Conservation (phyloP, 2,888 invertebrate species). For the Himalopsyche tibetana region DNA sequence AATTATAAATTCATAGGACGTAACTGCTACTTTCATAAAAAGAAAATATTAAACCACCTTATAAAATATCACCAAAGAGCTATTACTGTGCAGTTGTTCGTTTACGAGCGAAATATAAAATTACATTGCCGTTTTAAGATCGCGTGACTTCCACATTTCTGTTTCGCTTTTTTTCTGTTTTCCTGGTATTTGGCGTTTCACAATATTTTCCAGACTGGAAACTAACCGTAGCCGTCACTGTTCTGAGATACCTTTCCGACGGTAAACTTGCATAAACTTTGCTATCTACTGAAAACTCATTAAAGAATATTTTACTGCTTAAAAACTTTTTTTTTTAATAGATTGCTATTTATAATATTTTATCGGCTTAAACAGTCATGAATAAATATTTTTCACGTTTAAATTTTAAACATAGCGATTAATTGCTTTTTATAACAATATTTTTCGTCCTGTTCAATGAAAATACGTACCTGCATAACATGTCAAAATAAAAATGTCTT, state of each 20-base stretch:
- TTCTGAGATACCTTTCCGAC: background rate
- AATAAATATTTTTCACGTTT: too few species aligned
- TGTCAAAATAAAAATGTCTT: too few species aligned
- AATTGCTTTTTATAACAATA: too few species aligned
- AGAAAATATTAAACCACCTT: background rate
- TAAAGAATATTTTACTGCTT: too few species aligned
- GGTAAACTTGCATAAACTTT: background rate
- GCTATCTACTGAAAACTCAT: slow-evolving; percentile 8
- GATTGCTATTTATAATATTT: too few species aligned
- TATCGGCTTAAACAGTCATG: too few species aligned
- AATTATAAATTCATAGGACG: background rate
- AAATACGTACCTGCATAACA: too few species aligned
- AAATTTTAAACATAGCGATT: too few species aligned
- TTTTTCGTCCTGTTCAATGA: too few species aligned
- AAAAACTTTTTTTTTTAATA: too few species aligned
- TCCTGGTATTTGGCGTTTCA: background rate
- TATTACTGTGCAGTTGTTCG: background rate
- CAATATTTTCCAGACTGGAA: slow-evolving; percentile 32
- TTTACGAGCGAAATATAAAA: slow-evolving; percentile 26
- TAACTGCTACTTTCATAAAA: background rate
- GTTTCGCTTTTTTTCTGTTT: slow-evolving; percentile 31
- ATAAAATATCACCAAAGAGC: background rate
- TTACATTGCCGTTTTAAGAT: background rate
- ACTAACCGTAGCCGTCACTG: background rate
- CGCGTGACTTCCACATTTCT: slow-evolving; percentile 17